Percentiles rank a stretch among this genome's conserved stretches.
phyloP scores from a whole-genome alignment of 2,113 vertebrate species.

The Eonycteris spelaea region DNA sequence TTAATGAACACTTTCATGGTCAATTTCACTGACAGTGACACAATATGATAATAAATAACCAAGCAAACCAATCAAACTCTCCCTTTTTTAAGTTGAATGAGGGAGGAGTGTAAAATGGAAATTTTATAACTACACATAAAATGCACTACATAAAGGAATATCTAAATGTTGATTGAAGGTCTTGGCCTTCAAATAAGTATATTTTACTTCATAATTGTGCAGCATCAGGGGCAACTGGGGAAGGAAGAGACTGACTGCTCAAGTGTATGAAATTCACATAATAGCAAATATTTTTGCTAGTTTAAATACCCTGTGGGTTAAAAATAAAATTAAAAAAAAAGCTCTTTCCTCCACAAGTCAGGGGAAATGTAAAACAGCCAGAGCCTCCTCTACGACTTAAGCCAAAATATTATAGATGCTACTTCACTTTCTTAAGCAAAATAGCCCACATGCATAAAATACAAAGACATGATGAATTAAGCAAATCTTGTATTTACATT shows the following conservation, averaged over 20 bases:
- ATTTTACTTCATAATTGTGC: neutral
- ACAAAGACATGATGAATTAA: neutral
- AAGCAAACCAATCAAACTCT: neutral
- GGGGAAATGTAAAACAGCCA: neutral
- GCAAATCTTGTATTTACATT: neutral
- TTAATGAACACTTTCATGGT: conserved; percentile 68
- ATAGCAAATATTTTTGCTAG: conserved; percentile 46
- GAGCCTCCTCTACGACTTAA: neutral
- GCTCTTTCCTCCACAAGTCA: neutral
- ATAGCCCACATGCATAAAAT: neutral
- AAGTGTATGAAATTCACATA: conserved; percentile 38
- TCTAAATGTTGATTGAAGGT: neutral
- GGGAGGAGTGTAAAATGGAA: neutral
- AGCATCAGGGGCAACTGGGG: neutral
- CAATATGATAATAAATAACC: conserved; percentile 32
- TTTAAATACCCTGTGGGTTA: neutral
- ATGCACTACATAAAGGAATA: neutral
- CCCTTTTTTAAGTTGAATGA: neutral
- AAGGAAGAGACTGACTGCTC: neutral
- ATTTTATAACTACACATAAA: conserved; percentile 23
- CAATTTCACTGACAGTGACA: conserved; percentile 40
- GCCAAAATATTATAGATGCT: neutral
- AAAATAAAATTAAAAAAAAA: neutral
- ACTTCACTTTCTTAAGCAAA: neutral
- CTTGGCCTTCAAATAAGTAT: conserved; percentile 23